Percentiles rank a stretch among this genome's conserved stretches.
phyloP scores from a whole-genome alignment of 2,888 invertebrate species.

The Acanthosoma haemorrhoidale region DNA sequence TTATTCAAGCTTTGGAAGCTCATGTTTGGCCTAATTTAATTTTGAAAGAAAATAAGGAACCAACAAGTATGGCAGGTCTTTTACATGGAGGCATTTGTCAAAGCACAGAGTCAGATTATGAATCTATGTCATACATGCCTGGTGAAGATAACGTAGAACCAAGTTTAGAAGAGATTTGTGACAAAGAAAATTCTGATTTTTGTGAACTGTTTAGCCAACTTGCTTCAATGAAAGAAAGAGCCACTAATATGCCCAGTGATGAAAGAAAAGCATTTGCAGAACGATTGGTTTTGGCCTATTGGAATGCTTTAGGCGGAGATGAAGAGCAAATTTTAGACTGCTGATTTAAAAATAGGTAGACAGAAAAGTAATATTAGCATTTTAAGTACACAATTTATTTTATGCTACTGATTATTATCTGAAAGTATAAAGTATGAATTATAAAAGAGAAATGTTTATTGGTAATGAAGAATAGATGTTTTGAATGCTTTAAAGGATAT shows the following conservation, averaged over 20 bases:
- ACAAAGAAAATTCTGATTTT: slow-evolving; percentile 48
- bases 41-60: slow-evolving; percentile 50
- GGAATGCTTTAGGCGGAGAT: slow-evolving; percentile 68
- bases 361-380: not conserved
- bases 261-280: slow-evolving; percentile 65
- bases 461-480: too few relatives aligned
- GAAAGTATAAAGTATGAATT: too few relatives aligned
- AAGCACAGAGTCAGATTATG: not conserved
- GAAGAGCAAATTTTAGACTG: slow-evolving; percentile 55
- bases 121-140: not conserved
- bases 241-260: slow-evolving; percentile 56
- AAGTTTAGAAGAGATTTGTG: slow-evolving; percentile 30
- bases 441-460: too few relatives aligned
- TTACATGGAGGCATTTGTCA: slow-evolving; percentile 31
- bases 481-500: too few relatives aligned
- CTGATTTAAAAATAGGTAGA: not conserved
- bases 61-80: slow-evolving; percentile 34
- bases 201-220: slow-evolving; percentile 61
- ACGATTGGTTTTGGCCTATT: slow-evolving; percentile 65
- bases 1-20: slow-evolving; percentile 64
- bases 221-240: slow-evolving; percentile 62
- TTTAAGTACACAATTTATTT: not conserved
- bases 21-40: slow-evolving; percentile 66
- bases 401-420: too few relatives aligned
- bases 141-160: slow-evolving; percentile 31